Conservation (phyloP, 2,113 vertebrate genomes). For the Phylloscopus whistleri region DNA sequence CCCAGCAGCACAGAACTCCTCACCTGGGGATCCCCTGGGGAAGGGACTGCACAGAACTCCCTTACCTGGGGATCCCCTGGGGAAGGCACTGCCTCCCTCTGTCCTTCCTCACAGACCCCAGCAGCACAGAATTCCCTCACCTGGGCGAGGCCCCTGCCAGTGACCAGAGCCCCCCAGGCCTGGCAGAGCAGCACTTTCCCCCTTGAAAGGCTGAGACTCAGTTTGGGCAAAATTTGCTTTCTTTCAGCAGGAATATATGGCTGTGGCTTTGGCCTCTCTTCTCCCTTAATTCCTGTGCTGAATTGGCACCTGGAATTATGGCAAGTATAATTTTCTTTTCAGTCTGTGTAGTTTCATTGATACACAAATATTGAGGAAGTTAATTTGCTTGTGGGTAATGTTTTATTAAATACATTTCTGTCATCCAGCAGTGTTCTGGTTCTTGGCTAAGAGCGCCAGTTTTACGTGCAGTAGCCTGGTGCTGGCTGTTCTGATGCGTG, state of each 20-base stretch:
- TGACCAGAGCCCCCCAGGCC: background rate
- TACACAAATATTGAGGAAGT: background rate
- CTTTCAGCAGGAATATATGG: fast-evolving
- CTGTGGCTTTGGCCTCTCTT: background rate
- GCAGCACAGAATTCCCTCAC: background rate
- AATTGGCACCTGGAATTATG: background rate
- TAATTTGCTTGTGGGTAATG: background rate
- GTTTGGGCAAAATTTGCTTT: background rate
- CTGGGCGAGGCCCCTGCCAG: background rate
- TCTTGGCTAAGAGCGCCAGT: background rate
- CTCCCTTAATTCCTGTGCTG: background rate
- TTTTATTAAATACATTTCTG: background rate
- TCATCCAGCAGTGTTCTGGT: background rate
- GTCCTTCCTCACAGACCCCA: too few species aligned
- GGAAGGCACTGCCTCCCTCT: too few species aligned
- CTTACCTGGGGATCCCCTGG: too few species aligned
- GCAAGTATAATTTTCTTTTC: background rate
- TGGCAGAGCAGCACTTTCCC: background rate
- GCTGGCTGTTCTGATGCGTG: background rate
- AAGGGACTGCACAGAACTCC: too few species aligned
- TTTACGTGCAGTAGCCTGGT: background rate
- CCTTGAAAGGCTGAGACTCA: fast-evolving
- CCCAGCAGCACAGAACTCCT: too few species aligned
- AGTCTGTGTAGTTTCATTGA: background rate
- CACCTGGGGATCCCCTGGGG: too few species aligned